Base-by-base conservation (phyloP, 92 coral and sea anemone species). In the Epizoanthus fatuus region DNA sequence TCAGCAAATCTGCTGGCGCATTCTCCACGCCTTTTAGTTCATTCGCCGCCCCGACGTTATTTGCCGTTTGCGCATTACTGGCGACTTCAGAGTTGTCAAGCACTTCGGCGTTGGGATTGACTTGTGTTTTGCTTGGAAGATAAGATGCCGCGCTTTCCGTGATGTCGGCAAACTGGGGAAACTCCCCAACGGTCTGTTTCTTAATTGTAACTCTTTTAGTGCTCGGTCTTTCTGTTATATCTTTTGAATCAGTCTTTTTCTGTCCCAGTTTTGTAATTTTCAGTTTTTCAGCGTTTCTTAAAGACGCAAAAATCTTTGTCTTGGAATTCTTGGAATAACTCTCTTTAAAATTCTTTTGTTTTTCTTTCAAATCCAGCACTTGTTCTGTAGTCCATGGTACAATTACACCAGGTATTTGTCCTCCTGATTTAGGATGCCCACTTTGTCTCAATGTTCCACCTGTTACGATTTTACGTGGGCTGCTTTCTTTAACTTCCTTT, bases 71-170 rank as follows among this genome's bases (percentile, higher is more conserved):
- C 5, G 68, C 55, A 38, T 40, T 77, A 16, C 6, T 77, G 3
- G 57, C 20, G 32, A 59, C 69, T 44, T 76, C 68, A 10, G 13
- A 68, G 51, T 77, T 77, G 4, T 7, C 82, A 22, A 77, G 25
- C 8, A 55, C 4, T 42, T 77, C 69, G 35, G 51, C 37, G 15
- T 22, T 20, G 25, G 45, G 51, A 25, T 42, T 7, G 13, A n/a
- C 25, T 25, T 60, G 62, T 62, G 15, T 6, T 5, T 58, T 45
- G 42, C 57, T 20, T 44, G 54, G 14, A 1, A 64, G 68, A 35
- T 57, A 75, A 2, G 14, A 69, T 10, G 82, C 82, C 25, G 82
- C 70, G 29, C 82, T 77, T 20, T 60, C 82, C 56, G 58, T 60
- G 17, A 77, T 19, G 39, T 75, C 42, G 37, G 22, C 7, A 5